Evolutionary conservation across 64 coral and sea anemone species (phyloP).

Genomic region (Anthopleura sola): DNA sequence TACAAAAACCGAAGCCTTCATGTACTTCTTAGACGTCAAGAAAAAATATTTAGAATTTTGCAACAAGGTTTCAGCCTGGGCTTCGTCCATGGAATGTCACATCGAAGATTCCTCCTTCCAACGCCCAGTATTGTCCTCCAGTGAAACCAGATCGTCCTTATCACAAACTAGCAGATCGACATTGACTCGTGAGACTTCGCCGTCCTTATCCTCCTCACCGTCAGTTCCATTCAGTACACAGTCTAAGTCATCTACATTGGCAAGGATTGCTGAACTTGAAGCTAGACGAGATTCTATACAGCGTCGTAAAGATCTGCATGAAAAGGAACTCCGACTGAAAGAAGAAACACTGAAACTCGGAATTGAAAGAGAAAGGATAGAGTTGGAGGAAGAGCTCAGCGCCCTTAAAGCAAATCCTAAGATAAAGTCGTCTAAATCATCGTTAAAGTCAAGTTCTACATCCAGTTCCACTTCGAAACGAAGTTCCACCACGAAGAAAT

Average conservation of each 20-base stretch:
- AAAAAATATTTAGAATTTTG: conserved; percentile 15
- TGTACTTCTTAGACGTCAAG: conserved; percentile 33
- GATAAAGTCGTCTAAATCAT: background rate
- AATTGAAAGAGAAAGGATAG: conserved; percentile 14
- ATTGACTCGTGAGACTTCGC: no score
- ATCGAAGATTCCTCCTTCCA: background rate
- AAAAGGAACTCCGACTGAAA: conserved; percentile 1
- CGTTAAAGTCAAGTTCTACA: background rate
- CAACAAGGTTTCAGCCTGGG: conserved; percentile 20
- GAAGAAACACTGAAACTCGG: conserved; percentile 8
- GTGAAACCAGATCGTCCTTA: background rate
- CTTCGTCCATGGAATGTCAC: background rate
- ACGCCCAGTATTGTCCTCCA: background rate
- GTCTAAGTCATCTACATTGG: background rate
- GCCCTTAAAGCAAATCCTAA: background rate
- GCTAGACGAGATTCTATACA: conserved; percentile 18
- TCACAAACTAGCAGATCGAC: background rate
- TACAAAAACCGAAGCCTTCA: background rate
- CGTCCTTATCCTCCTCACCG: no score
- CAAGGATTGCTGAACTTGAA: conserved; percentile 18
- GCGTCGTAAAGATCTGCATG: conserved; percentile 5
- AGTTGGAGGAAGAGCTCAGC: conserved; percentile 11
- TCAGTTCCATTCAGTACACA: background rate
- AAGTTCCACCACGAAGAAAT: background rate
- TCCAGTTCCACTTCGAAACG: background rate